Percentiles rank a stretch among this genome's conserved stretches.
Evolutionary conservation across 2,797 vertebrate genomes (phyloP).

Genomic region (Antrozous pallidus): DNA sequence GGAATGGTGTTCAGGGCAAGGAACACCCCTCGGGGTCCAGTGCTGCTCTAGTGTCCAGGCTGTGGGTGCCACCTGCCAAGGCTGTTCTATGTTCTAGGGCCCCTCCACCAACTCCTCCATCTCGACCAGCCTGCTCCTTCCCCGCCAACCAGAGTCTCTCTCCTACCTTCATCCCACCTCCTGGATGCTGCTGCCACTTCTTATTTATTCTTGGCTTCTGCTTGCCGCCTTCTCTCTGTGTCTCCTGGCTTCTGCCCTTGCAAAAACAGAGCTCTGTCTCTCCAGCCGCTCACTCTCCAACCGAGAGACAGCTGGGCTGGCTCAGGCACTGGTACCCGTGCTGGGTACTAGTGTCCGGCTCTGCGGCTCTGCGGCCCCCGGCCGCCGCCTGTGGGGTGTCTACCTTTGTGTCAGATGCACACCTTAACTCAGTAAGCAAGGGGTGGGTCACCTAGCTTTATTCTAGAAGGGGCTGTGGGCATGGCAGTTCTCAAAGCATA

Average conservation of each 20-base stretch:
- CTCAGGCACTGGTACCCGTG: neutral
- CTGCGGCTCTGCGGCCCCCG: neutral
- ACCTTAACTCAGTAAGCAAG: neutral
- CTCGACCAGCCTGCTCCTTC: rapidly evolving
- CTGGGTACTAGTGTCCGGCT: neutral
- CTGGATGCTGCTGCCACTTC: neutral
- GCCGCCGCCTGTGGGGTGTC: rapidly evolving
- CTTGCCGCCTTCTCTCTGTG: neutral
- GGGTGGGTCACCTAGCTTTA: neutral
- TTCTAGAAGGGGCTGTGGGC: neutral
- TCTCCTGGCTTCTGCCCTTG: conserved; percentile 25
- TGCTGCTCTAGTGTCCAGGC: neutral
- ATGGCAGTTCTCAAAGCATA: neutral
- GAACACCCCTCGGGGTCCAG: neutral
- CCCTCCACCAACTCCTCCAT: rapidly evolving
- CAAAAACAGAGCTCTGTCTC: neutral
- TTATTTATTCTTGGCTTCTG: neutral
- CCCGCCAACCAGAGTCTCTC: neutral
- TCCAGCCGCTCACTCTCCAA: neutral
- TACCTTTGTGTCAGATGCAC: neutral
- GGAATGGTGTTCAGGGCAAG: neutral
- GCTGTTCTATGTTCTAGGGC: neutral
- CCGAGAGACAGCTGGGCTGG: neutral
- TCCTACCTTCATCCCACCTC: neutral
- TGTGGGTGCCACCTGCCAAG: neutral